phyloP scores from a whole-genome alignment of 2,113 vertebrate species.

The Alethe diademata region DNA sequence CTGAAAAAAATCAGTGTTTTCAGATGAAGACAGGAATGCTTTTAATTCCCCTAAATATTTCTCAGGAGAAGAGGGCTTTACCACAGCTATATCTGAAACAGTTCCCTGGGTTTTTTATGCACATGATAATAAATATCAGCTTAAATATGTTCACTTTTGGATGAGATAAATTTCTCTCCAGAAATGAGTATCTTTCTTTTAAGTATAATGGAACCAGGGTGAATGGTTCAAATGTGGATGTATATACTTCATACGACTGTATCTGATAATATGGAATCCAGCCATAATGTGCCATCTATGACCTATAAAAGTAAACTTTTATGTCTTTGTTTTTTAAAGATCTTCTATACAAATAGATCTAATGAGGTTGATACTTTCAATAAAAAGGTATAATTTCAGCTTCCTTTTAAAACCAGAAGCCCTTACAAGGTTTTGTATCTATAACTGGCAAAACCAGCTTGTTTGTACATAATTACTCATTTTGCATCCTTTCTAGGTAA shows the following conservation, averaged over 20 bases:
- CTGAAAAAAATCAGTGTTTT: not conserved
- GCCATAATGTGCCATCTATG: not conserved
- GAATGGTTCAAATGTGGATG: not conserved
- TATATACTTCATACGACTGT: not conserved
- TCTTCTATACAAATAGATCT: not conserved
- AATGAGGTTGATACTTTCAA: not conserved
- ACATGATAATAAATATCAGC: not conserved
- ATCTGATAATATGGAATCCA: not conserved
- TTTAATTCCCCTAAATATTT: not conserved
- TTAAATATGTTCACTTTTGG: not conserved
- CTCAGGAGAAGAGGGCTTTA: not conserved
- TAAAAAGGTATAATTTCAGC: not conserved
- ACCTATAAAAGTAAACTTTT: not conserved
- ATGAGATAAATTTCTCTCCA: not conserved
- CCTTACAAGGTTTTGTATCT: not conserved
- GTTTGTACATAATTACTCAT: not conserved
- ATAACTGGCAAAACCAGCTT: not conserved
- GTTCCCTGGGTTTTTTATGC: not conserved
- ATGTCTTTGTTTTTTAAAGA: not conserved
- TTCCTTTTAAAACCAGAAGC: not conserved
- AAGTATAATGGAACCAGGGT: not conserved
- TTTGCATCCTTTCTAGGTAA: not conserved
- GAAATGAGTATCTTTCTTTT: not conserved
- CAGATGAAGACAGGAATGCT: not conserved
- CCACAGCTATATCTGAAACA: not conserved